phyloP scores from a whole-genome alignment of 2,888 invertebrate species.

The Venusia cambrica region DNA sequence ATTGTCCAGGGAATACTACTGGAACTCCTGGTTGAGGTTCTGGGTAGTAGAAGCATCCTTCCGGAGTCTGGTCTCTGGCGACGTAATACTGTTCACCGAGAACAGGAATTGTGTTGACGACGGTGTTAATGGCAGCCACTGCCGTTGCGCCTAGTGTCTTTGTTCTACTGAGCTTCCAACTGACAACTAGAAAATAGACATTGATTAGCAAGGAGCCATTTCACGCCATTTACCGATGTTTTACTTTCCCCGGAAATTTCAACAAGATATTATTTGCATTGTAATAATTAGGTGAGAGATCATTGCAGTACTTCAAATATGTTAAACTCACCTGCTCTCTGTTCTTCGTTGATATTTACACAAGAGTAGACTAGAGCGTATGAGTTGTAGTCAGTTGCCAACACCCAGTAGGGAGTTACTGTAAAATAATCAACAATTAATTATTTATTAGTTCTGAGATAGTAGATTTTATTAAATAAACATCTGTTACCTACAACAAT shows the following conservation, averaged over 20 bases:
- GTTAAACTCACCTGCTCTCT: conserved; percentile 39
- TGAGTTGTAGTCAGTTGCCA: conserved; percentile 83
- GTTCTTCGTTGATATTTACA: conserved; percentile 43
- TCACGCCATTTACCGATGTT: no score
- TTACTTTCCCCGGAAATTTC: no score
- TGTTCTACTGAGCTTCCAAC: conserved; percentile 53
- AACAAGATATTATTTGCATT: no score
- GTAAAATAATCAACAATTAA: conserved; percentile 37
- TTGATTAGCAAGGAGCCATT: neutral
- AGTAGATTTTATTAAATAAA: no score
- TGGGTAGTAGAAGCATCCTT: conserved; percentile 53
- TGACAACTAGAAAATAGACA: conserved; percentile 31
- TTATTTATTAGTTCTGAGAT: no score
- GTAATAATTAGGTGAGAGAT: no score
- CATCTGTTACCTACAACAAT: no score
- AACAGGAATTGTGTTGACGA: conserved; percentile 37
- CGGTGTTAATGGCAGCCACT: conserved; percentile 33
- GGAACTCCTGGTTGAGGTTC: conserved; percentile 38
- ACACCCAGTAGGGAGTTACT: conserved; percentile 76
- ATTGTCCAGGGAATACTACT: conserved; percentile 48
- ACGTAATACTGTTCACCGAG: conserved; percentile 42
- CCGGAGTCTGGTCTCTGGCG: conserved; percentile 35
- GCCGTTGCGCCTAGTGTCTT: conserved; percentile 34
- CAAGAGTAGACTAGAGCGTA: conserved; percentile 84
- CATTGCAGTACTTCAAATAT: no score